Conservation (phyloP, 1,140 invertebrate species). For the Drosophila takahashii region DNA sequence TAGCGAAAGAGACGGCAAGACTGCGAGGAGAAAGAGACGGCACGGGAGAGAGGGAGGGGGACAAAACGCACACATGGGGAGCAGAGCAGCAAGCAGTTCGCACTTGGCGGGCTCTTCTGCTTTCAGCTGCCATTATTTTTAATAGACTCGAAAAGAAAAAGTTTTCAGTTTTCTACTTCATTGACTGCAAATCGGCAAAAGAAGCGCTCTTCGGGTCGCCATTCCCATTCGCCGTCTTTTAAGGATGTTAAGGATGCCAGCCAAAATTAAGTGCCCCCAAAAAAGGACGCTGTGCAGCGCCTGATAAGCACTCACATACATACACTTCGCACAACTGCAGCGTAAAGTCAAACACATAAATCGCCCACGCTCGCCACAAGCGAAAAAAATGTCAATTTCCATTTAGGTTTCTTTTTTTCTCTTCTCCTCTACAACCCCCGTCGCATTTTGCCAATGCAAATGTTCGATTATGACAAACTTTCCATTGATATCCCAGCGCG, state of each 20-base stretch:
- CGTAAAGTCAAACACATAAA: constrained; percentile 77
- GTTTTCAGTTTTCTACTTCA: constrained; percentile 83
- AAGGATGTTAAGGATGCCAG: constrained; percentile 37
- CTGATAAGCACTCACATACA: constrained; percentile 64
- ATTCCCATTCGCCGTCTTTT: background rate
- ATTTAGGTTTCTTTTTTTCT: constrained; percentile 19
- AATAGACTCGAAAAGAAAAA: constrained; percentile 80
- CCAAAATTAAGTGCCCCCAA: constrained; percentile 72
- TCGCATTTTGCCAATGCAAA: constrained; percentile 44
- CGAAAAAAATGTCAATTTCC: constrained; percentile 53
- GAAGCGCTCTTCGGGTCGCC: constrained; percentile 47
- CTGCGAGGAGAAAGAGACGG: background rate
- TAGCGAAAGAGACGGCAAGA: constrained; percentile 1
- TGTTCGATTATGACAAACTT: constrained; percentile 56
- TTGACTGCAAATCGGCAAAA: constrained; percentile 78
- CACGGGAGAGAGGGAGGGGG: background rate
- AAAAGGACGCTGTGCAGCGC: constrained; percentile 70
- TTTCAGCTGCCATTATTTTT: constrained; percentile 79
- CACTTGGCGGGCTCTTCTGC: constrained; percentile 58
- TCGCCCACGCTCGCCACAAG: constrained; percentile 44
- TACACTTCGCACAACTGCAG: constrained; percentile 50
- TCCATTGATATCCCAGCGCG: constrained; percentile 16
- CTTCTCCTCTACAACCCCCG: background rate
- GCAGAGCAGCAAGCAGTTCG: constrained; percentile 19
- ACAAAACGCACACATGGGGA: constrained; percentile 36